Conservation (phyloP, 92 coral and sea anemone species). For the Chrysogorgia sp. region DNA sequence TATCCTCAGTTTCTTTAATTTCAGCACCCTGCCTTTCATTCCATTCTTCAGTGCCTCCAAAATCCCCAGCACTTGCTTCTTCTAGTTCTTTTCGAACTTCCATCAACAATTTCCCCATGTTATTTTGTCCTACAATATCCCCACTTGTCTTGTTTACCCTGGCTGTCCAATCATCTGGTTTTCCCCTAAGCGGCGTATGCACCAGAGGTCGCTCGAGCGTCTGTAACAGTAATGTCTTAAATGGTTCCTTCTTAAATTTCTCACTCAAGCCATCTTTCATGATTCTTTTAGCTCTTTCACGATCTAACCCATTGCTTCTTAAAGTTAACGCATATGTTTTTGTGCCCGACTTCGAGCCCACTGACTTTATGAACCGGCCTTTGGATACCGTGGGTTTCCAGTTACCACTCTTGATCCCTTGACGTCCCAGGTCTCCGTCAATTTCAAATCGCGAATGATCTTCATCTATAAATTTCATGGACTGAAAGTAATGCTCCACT, state of each 20-base stretch:
- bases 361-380: conserved; percentile 78
- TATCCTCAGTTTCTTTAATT: neutral
- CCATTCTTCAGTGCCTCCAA: neutral
- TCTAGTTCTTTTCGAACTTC: conserved; percentile 72
- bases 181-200: conserved; percentile 80
- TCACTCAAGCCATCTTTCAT: conserved; percentile 75
- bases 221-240: conserved; percentile 64
- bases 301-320: conserved; percentile 71
- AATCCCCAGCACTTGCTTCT: neutral
- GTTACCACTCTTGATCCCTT: neutral
- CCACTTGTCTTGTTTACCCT: conserved; percentile 74
- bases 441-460: conserved; percentile 70
- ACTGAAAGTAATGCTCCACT: conserved; percentile 89
- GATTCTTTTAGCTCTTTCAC: conserved; percentile 63
- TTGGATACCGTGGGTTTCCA: conserved; percentile 48
- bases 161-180: conserved; percentile 83
- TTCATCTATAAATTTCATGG: conserved; percentile 85
- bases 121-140: conserved; percentile 79
- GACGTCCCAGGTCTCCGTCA: conserved; percentile 59
- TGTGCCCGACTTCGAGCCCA: conserved; percentile 84
- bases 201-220: conserved; percentile 61
- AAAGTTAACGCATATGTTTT: conserved; percentile 63
- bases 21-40: neutral
- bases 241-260: conserved; percentile 74
- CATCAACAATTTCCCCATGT: conserved; percentile 82